Conservation (phyloP, 2,888 invertebrate genomes). For the Conus canariensis region DNA sequence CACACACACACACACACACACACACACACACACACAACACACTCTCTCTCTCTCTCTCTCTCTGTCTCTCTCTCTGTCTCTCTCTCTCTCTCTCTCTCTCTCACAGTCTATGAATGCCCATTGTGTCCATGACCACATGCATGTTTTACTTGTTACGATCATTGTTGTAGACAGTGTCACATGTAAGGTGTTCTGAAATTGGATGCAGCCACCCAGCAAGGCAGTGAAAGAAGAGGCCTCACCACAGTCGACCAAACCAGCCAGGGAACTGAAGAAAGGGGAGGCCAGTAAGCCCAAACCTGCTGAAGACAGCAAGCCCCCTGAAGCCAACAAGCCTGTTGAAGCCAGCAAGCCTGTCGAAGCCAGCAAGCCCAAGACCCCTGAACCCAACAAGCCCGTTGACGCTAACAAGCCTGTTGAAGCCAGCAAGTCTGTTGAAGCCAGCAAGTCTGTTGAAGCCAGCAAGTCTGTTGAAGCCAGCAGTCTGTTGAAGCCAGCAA, state of each 20-base stretch:
- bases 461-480: slow-evolving; percentile 32
- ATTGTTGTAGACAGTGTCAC: too few relatives aligned
- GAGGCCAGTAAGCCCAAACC: neutral
- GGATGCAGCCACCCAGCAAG: neutral
- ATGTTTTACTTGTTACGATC: too few relatives aligned
- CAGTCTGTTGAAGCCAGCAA: neutral
- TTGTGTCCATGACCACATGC: too few relatives aligned
- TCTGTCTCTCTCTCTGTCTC: too few relatives aligned
- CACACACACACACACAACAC: too few relatives aligned
- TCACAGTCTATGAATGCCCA: too few relatives aligned
- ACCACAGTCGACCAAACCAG: neutral
- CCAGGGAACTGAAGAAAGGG: neutral
- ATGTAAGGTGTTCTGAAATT: neutral
- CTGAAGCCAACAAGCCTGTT: slow-evolving; percentile 20
- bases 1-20: too few relatives aligned
- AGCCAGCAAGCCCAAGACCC: slow-evolving; percentile 11
- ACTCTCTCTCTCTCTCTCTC: too few relatives aligned
- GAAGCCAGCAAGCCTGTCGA: slow-evolving; percentile 38
- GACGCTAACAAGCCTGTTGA: slow-evolving; percentile 21
- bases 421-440: slow-evolving; percentile 28
- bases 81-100: too few relatives aligned
- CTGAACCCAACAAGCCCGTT: neutral
- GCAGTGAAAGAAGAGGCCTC: slow-evolving; percentile 41
- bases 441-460: neutral
- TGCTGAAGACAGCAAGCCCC: neutral